Base-by-base conservation (phyloP, 2,797 vertebrate species). In the Petrocephalus sullivani region DNA sequence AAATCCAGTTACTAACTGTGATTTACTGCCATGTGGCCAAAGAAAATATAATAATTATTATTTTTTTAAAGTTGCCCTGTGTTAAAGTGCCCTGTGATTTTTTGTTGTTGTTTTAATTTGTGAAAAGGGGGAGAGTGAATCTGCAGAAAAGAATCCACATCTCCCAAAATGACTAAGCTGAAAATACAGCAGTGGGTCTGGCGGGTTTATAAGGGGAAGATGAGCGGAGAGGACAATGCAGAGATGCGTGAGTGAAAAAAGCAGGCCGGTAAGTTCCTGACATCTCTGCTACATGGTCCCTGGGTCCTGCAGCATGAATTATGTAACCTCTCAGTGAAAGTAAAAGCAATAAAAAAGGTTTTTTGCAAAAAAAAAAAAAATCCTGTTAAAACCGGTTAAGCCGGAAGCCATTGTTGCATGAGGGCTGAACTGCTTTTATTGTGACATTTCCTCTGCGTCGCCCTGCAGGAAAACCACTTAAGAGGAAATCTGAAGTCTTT, bases 271-370 rank as follows among this genome's bases (percentile, higher is more conserved):
- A 8, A 49, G 19, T 37, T 37, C 12, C 16, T 28, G 23, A 28
- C 51, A 37, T 57, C 53, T 85, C 49, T 85, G 82, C 82, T 85
- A 8, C 53, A 28, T 54, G 82, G 10, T 85, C 51, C 53, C 49
- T 28, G 21, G 53, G 53, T 85, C 82, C 53, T 85, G 84, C 33
- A 33, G 56, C 56, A 57, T 57, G 2, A 37, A 37, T 86, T 86
- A 86, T 54, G 16, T 86, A 86, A 86, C 28, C 56, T 37, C 84
- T 58, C 56, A 41, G 51, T 58, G 56, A 54, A 86, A 54, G 84
- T 60, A 37, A 86, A 86, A 58, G 84, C 82, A 58, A n/a, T 37
- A 21, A 46, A 19, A 58, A 60, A 41, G 14, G 1, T 46, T 86
- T 81, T 86, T 28, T n/a, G 54, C 9, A 37, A 57, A 21, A 67